Base-by-base conservation (phyloP, 2,113 vertebrate genomes). In the Hyperopisus bebe region DNA sequence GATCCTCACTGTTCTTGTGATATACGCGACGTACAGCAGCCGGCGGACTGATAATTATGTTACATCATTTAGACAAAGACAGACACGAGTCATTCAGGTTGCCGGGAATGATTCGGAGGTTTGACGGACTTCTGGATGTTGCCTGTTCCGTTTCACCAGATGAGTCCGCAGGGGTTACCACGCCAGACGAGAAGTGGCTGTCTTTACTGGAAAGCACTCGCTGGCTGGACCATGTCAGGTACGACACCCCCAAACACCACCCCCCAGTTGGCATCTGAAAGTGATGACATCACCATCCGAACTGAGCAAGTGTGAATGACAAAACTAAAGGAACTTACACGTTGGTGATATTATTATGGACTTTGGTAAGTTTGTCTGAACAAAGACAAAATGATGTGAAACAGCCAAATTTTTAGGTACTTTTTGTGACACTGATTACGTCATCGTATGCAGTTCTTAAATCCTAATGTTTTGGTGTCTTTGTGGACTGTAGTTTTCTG, bases 211-310 rank as follows among this genome's bases (percentile, higher is more conserved):
- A 99, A 91, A 96, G 95, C 48, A 99, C 97, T 0, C 97, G 91
- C 50, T 99, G 98, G 98, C 91, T 99, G 66, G 97, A 99, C 88
- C 96, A 97, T 0, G 95, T 95, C 85, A 97, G 97, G 98, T 99
- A 95, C 91, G 46, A 0, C 3, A 10, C n/a, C n/a, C n/a, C 51
- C 4, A 53, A 15, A 15, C 47, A 0, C 9, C 47, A 1, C n/a
- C 50, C 3, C 90, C 39, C 53, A 17, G 17, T 50, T 21, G 10
- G 1, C n/a, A 84, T 24, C 44, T n/a, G 39, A 47, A 24, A 46
- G 21, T 85, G 50, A 1, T 35, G 13, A 17, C 39, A 9, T 46
- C 80, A 46, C 62, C 9, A n/a, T 83, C 35, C 47, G 42, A 19
- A 17, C 24, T 27, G 47, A 51, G n/a, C 13, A 19, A 47, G 39